phyloP scores from a whole-genome alignment of 2,113 vertebrate species.

The Cebidichthys violaceus region DNA sequence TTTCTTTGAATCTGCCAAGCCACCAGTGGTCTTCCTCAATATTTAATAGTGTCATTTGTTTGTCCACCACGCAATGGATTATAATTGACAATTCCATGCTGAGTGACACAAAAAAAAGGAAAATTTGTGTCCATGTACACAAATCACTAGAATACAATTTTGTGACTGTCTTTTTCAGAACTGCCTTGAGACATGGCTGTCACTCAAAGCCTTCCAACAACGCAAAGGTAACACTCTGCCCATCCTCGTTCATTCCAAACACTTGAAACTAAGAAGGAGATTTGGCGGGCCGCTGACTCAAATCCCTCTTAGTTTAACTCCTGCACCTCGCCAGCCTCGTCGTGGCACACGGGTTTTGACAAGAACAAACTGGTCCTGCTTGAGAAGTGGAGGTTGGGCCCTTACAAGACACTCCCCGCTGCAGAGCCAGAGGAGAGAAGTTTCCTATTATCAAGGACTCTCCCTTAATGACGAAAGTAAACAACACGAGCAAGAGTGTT shows the following conservation, averaged over 20 bases:
- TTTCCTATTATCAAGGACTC: constrained; percentile 72
- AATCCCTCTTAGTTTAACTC: constrained; percentile 69
- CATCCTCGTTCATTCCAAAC: constrained; percentile 20
- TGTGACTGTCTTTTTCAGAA: neutral
- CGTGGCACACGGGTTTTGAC: constrained; percentile 57
- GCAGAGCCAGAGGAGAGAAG: constrained; percentile 57
- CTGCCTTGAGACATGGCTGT: neutral
- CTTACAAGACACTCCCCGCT: constrained; percentile 61
- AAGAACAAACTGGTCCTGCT: constrained; percentile 66
- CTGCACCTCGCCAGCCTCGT: constrained; percentile 52
- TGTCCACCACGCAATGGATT: neutral
- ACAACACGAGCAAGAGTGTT: constrained; percentile 75
- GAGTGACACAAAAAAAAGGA: neutral
- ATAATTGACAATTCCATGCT: neutral
- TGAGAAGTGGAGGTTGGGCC: constrained; percentile 53
- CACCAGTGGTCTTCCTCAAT: neutral
- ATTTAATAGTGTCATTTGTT: neutral
- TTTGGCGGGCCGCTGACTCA: constrained; percentile 60
- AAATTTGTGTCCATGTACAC: neutral
- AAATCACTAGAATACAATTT: neutral
- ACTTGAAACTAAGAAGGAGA: constrained; percentile 46
- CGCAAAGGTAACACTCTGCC: constrained; percentile 19
- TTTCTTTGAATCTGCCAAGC: neutral
- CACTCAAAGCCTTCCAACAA: neutral
- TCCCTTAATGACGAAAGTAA: constrained; percentile 77